Evolutionary conservation across 2,113 vertebrate species (phyloP).

Genomic region (Alethe castanea): DNA sequence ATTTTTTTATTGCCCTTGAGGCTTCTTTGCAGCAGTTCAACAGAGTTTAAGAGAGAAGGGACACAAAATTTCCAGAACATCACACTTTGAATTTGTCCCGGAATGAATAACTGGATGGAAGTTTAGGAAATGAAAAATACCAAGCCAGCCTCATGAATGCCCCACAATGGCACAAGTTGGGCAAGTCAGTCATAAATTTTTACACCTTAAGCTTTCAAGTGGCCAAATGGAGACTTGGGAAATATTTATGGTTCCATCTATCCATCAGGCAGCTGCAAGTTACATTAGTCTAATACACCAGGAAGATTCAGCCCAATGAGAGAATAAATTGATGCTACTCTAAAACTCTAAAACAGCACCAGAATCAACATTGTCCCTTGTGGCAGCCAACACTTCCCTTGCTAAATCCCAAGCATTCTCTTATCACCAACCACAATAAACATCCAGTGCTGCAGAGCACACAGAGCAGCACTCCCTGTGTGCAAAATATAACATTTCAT

Average conservation of each 20-base stretch:
- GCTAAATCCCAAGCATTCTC: neutral
- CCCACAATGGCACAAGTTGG: neutral
- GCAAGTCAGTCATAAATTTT: constrained; percentile 43
- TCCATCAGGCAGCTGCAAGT: constrained; percentile 46
- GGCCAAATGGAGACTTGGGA: constrained; percentile 29
- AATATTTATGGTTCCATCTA: constrained; percentile 29
- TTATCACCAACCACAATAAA: neutral
- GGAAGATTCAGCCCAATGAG: constrained; percentile 10
- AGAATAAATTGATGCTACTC: constrained; percentile 43
- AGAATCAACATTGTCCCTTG: neutral
- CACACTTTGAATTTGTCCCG: constrained; percentile 28
- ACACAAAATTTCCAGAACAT: constrained; percentile 46
- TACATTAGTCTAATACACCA: constrained; percentile 39
- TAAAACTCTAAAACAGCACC: constrained; percentile 28
- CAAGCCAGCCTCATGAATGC: constrained; percentile 19
- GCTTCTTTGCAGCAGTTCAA: neutral
- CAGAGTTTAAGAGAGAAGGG: neutral
- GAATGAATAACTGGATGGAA: constrained; percentile 56
- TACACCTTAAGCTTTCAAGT: constrained; percentile 29
- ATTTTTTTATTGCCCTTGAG: neutral
- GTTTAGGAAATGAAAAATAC: constrained; percentile 65
- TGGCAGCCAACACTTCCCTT: neutral
- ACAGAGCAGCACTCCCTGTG: neutral
- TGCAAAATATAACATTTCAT: neutral
- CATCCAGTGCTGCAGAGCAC: neutral